Evolutionary conservation across 1,140 invertebrate species (phyloP), one percentile per base, ranked within the genome.

Genomic region (Dinoponera quadriceps): DNA sequence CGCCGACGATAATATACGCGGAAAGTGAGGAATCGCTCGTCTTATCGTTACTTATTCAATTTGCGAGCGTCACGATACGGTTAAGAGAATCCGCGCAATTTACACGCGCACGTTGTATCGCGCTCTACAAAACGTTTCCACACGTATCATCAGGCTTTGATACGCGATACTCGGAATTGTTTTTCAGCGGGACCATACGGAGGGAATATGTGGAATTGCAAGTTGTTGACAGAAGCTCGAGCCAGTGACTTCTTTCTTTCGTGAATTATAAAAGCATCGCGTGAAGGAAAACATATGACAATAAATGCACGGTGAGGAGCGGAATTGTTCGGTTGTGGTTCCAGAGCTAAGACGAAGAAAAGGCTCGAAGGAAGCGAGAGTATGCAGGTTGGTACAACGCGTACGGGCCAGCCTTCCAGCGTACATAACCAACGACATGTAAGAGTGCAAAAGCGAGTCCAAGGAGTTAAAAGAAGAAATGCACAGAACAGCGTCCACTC

Each of bases 401-500:
- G 84, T 84, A 80, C 81, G 84, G 63, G 69, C 14, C 57, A 33
- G 29, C 65, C 66, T 60, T 54, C 48, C 71, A 54, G 71, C 69
- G 82, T 85, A 89, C 78, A 83, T 89, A 90, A 85, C 81, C 75
- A 81, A 82, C 85, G 85, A 85, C 88, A 84, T 66, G 82, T 71
- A 87, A 74, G 88, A 90, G 86, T 89, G 90, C 88, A 89, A 92
- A 90, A 89, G 89, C 84, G 86, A 91, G 77, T 77, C 71, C 84
- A 92, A 90, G 88, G 91, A 93, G 92, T 91, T 92, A 90, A 93
- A 92, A 94, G 91, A 93, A 92, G 91, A 88, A 85, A 93, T 90
- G 91, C 84, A 83, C 63, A 90, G 88, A 93, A 94, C 93, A 94
- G 91, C 92, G 72, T 94, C 93, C 93, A 94, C 93, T 94, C 94